phyloP scores from a whole-genome alignment of 2,888 invertebrate species.

The Ferrisia virgata region DNA sequence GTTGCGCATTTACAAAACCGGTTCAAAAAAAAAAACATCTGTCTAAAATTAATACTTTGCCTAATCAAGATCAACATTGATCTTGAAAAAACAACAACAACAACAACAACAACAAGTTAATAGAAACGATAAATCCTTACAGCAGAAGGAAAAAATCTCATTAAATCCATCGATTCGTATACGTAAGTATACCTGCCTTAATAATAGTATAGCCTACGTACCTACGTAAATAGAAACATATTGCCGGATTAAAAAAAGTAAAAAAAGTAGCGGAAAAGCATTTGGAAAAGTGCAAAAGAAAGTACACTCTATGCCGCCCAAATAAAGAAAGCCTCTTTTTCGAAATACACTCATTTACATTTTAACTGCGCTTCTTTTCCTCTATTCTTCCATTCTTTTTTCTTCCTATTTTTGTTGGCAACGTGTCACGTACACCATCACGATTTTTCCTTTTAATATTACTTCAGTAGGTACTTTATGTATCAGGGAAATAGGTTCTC shows the following conservation, averaged over 20 bases:
- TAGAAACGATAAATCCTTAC: neutral
- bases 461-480: conserved; percentile 33
- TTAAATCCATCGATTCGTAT: neutral
- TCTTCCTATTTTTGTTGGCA: conserved; percentile 39
- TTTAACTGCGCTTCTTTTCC: conserved; percentile 38
- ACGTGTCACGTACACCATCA: conserved; percentile 45
- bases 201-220: too few species aligned
- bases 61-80: neutral
- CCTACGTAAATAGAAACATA: neutral
- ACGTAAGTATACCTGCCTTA: too few species aligned
- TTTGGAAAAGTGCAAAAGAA: neutral
- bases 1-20: neutral
- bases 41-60: neutral
- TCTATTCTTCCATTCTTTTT: conserved; percentile 34
- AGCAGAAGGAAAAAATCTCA: neutral
- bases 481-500: conserved; percentile 35
- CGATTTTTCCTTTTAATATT: conserved; percentile 41
- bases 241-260: neutral
- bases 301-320: conserved; percentile 34
- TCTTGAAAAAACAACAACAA: neutral
- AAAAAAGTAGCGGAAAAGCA: neutral
- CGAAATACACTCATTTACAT: conserved; percentile 42
- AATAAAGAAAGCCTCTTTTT: conserved; percentile 32
- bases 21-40: neutral
- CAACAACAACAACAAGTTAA: neutral